Conservation (phyloP, 1,140 invertebrate genomes). For the Drosophila kepulauana region DNA sequence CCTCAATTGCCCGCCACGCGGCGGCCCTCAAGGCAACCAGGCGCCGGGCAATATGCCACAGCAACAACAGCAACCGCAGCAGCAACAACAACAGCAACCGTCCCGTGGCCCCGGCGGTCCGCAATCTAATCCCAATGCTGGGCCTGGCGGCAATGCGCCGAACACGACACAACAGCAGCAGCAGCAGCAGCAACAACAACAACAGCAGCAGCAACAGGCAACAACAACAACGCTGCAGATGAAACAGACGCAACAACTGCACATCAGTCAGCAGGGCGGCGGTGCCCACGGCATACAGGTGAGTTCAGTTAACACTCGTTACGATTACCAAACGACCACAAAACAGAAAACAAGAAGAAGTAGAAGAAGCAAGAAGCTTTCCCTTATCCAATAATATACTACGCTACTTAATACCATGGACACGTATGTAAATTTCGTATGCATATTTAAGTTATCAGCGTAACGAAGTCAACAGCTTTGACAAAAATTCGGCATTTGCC, state of each 20-base stretch:
- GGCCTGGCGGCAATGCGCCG: conserved; percentile 59
- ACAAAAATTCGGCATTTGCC: conserved; percentile 61
- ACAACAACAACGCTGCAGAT: conserved; percentile 89
- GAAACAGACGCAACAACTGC: conserved; percentile 94
- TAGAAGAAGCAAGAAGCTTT: not conserved
- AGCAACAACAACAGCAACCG: conserved; percentile 69
- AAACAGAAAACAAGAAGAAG: not conserved
- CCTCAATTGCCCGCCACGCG: conserved; percentile 74
- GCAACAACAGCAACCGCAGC: conserved; percentile 59
- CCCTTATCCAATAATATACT: conserved; percentile 72
- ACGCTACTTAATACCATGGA: conserved; percentile 80
- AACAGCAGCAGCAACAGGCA: conserved; percentile 61
- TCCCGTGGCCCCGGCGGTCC: conserved; percentile 62
- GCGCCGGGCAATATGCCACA: conserved; percentile 86
- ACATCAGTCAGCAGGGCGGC: conserved; percentile 91
- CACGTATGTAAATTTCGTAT: conserved; percentile 79
- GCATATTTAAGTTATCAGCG: conserved; percentile 83
- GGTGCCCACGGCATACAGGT: conserved; percentile 91
- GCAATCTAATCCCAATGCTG: conserved; percentile 73
- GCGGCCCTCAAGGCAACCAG: conserved; percentile 86
- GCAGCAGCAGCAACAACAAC: conserved; percentile 47
- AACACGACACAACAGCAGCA: conserved; percentile 56
- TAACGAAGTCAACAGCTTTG: conserved; percentile 82
- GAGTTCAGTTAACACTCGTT: conserved; percentile 56
- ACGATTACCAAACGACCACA: not conserved